Base-by-base conservation (phyloP, 1,140 invertebrate genomes). In the Caerostris darwini region DNA sequence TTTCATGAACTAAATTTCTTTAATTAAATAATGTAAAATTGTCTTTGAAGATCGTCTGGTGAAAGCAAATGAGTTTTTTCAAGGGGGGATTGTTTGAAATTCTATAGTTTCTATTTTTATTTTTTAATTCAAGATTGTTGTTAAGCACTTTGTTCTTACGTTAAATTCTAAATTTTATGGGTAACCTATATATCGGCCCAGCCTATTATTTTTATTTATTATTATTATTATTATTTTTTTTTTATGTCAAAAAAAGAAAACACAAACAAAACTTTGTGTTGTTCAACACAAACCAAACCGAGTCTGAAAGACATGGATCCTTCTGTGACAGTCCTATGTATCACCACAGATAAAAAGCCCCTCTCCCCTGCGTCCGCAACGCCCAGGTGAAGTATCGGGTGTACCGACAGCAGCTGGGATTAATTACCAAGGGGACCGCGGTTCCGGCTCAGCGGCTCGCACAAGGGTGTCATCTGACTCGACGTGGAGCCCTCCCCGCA, bases 401-500 rank as follows among this genome's bases (percentile, higher is more conserved):
- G 50, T 58, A 83, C 82, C 82, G 50, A 7, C 71, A 61, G 34
- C 85, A 87, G 85, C 85, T 87, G 85, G 85, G n/a, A 87, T 64
- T 64, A 87, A 87, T 87, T 87, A 87, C 85, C 7, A 50, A 19
- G 57, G 85, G 85, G 34, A 87, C 85, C 85, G 85, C 85, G 85
- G 85, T 87, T 87, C 85, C 85, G 85, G 85, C 85, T 87, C 34
- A 87, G 85, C 85, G 59, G 85, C 59, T 5, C 57, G 57, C 19
- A 64, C 85, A 87, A 87, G 57, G 59, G 85, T 64, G 85, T 87
- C 85, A 53, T 50, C 34, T 64, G 59, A 87, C 56, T 8, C 54
- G 50, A 83, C 82, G 14, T 83, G 50, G 7, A 34, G 82, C 19
- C 14, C 85, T 6, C 57, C 6, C 54, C 50, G 50, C 81, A 57